Conservation (phyloP, 2,113 vertebrate genomes). For the Myiozetetes cayanensis region DNA sequence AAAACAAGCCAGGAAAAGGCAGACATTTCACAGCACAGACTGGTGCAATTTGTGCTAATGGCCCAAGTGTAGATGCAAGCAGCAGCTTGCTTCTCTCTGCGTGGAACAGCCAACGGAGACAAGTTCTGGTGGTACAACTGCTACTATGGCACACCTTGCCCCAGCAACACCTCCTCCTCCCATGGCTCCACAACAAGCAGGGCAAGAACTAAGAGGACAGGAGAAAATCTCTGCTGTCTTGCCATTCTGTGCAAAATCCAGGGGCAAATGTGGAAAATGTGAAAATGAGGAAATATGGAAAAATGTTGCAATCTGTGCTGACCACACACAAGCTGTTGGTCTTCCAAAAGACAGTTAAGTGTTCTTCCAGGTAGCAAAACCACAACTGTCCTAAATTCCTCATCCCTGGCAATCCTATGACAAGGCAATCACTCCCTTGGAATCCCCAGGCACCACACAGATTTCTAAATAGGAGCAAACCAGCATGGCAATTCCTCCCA, state of each 20-base stretch:
- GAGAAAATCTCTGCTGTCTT: neutral
- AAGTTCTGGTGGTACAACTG: neutral
- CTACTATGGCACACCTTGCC: neutral
- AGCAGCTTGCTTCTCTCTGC: neutral
- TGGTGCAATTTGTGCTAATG: slow-evolving; percentile 5
- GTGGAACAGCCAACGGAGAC: neutral
- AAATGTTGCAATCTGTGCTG: neutral
- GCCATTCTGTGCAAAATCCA: neutral
- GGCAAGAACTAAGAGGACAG: neutral
- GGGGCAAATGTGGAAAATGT: neutral
- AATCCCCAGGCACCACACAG: neutral
- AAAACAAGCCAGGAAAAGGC: slow-evolving; percentile 15
- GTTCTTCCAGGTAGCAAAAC: neutral
- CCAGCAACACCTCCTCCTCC: neutral
- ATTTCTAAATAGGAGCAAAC: neutral
- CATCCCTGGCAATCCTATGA: neutral
- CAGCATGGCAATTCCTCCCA: neutral
- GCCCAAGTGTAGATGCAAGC: neutral
- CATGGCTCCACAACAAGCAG: fast-evolving
- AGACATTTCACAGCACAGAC: slow-evolving; percentile 40
- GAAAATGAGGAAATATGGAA: fast-evolving
- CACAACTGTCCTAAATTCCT: neutral
- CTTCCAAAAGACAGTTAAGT: neutral
- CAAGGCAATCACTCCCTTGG: neutral
- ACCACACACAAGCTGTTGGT: fast-evolving